Conservation (phyloP, 1,140 invertebrate species). For the Aphelenchoides besseyi region DNA sequence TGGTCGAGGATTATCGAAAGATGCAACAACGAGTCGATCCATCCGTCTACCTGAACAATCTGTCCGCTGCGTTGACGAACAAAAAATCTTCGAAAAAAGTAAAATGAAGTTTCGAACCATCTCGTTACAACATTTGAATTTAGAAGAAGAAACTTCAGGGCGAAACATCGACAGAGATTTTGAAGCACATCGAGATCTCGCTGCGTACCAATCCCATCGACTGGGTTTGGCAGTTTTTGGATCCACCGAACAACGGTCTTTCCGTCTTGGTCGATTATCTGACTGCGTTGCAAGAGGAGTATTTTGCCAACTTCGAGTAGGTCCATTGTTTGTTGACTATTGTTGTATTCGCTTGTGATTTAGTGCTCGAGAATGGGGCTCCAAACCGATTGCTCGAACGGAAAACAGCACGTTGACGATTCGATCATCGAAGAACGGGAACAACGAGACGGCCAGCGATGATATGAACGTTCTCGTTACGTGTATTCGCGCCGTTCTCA, state of each 20-base stretch:
- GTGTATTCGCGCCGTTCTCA: constrained; percentile 98
- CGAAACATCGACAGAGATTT: constrained; percentile 93
- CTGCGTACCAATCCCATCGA: constrained; percentile 97
- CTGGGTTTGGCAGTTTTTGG: constrained; percentile 96
- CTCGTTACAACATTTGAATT: constrained; percentile 12
- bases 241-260: constrained; percentile 88
- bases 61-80: constrained; percentile 30
- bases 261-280: constrained; percentile 92
- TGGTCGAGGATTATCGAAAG: constrained; percentile 93
- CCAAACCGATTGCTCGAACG: neutral
- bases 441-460: constrained; percentile 72
- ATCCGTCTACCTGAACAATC: constrained; percentile 59
- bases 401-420: neutral
- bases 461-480: constrained; percentile 99
- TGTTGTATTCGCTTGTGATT: neutral
- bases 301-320: constrained; percentile 10
- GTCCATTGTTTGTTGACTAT: constrained; percentile 18
- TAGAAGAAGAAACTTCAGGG: constrained; percentile 88
- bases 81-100: constrained; percentile 7
- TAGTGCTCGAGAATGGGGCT: neutral
- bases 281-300: constrained; percentile 43
- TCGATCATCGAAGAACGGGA: neutral
- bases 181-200: constrained; percentile 95
- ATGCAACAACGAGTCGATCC: constrained; percentile 39
- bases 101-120: neutral